Percentiles rank a stretch among this genome's conserved stretches.
Evolutionary conservation across 2,113 vertebrate genomes (phyloP).

Genomic region (Coptodon rendalli): DNA sequence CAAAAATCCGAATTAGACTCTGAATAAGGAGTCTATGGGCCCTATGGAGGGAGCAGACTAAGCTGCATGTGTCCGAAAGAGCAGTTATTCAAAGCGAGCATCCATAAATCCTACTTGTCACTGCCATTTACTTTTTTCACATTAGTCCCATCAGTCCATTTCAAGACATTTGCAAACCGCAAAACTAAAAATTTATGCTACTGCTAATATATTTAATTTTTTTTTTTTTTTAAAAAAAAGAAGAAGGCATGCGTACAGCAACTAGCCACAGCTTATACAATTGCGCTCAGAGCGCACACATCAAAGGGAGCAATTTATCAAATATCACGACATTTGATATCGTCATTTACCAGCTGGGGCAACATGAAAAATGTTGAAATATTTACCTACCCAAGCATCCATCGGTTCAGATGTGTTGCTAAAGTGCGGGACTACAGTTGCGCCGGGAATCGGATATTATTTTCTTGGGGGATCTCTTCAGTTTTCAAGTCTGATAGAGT

Average conservation of each 20-base stretch:
- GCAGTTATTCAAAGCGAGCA: conserved; percentile 72
- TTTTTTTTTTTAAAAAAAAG: rapidly evolving
- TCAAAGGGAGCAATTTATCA: conserved; percentile 91
- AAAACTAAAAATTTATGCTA: not conserved
- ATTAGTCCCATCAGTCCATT: conserved; percentile 9
- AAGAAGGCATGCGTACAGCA: conserved; percentile 73
- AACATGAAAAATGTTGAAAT: conserved; percentile 85
- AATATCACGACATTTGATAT: conserved; percentile 85
- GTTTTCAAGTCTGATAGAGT: conserved; percentile 99
- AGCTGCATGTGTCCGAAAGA: conserved; percentile 68
- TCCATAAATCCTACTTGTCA: conserved; percentile 37
- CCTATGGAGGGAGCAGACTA: conserved; percentile 64
- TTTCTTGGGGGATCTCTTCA: conserved; percentile 99
- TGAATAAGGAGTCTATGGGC: conserved; percentile 65
- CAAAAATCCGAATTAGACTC: conserved; percentile 27
- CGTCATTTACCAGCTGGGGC: conserved; percentile 85
- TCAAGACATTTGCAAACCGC: not conserved
- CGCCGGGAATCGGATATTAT: conserved; percentile 86
- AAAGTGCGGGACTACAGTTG: conserved; percentile 79
- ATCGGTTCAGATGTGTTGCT: conserved; percentile 80
- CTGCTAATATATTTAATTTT: not conserved
- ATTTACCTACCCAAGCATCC: conserved; percentile 90
- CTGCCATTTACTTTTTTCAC: conserved; percentile 21
- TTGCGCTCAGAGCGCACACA: conserved; percentile 77
- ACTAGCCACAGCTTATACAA: conserved; percentile 41